Evolutionary conservation across 1,140 invertebrate species (phyloP), one percentile per base, ranked within the genome.

Genomic region (Magallana ariakensis): DNA sequence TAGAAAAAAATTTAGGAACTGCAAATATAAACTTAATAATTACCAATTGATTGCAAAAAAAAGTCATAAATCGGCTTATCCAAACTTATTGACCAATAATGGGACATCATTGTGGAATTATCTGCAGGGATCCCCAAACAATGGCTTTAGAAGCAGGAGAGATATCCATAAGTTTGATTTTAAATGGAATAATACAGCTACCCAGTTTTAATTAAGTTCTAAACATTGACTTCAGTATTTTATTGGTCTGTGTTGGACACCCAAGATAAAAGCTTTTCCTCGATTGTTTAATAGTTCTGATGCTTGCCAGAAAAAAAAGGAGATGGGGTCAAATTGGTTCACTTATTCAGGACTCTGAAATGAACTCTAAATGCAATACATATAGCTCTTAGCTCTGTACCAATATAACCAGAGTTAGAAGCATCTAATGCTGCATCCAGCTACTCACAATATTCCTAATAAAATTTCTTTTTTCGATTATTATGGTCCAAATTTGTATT

Each of bases 121-220:
- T 70, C n/a, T 70, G 13, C 7, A 33, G 66, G 66, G 66, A 22
- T 19, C 8, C 66, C 22, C 22, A 10, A 70, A 70, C 66, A 70
- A 70, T 70, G 66, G 11, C 66, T 70, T 70, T 11, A 26, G n/a
- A 33, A 70, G 66, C n/a, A 19, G 4, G 19, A 70, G 66, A 70
- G 22, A 70, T 10, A 22, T 19, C 66, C 66, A 70, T 70, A 46
- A 46, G 33, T 70, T 70, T 26, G 33, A 19, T 70, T 70, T 11
- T 8, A 70, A 70, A 70, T 70, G 66, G 19, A 4, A 70, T 70
- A 70, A 70, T 70, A 26, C 66, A 70, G n/a, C 33, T 70, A 70
- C 22, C 66, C 66, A 70, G 66, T 70, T 70, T 70, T 70, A 70
- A 70, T 70, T 70, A 70, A 70, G 66, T 70, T 70, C 66, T 70